Base-by-base conservation (phyloP, 2,113 vertebrate species). In the Cottus gobio region DNA sequence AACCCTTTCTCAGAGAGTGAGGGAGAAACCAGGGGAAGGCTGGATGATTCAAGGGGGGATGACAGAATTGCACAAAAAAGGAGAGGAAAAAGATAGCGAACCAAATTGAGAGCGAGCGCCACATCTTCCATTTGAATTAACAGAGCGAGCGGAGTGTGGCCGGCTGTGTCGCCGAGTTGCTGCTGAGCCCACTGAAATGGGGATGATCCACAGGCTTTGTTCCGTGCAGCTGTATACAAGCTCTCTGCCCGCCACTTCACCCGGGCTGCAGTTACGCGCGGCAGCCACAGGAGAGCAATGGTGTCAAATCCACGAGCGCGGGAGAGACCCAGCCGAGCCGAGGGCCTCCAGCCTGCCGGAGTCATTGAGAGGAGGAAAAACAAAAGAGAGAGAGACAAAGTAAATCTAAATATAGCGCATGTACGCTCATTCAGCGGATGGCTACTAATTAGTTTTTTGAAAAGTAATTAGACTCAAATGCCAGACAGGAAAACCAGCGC, bases 381-480 rank as follows among this genome's bases (percentile, higher is more conserved):
- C 39, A 42, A 42, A 39, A 42, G 39, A 61, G 71, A 65, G 65
- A 44, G 70, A 70, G 65, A 61, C 75, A 77, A 70, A 71, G 82
- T 54, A 16, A 22, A 80, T 77, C 87, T 89, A 85, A 87, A 89
- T 82, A 84, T 87, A 87, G 80, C 52, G 28, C 37, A 5, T 81
- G 77, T 3, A 74, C 7, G 10, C 71, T 83, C 77, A 64, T 77
- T 91, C 78, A 72, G 42, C 69, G 69, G 75, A 83, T 76, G 73
- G 39, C 66, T 64, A 70, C 79, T 86, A 86, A 87, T 89, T 82
- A 67, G 66, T 75, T 84, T 90, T 89, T 84, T 85, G 48, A 77
- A 80, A 85, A 80, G 85, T 89, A 84, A 86, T 86, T 80, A 82
- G 72, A 73, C 80, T 82, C 57, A 89, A 87, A 90, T 85, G 77